Percentiles rank a stretch among this genome's conserved stretches.
Conservation (phyloP, 2,113 vertebrate genomes). For the Leucoraja erinaceus region DNA sequence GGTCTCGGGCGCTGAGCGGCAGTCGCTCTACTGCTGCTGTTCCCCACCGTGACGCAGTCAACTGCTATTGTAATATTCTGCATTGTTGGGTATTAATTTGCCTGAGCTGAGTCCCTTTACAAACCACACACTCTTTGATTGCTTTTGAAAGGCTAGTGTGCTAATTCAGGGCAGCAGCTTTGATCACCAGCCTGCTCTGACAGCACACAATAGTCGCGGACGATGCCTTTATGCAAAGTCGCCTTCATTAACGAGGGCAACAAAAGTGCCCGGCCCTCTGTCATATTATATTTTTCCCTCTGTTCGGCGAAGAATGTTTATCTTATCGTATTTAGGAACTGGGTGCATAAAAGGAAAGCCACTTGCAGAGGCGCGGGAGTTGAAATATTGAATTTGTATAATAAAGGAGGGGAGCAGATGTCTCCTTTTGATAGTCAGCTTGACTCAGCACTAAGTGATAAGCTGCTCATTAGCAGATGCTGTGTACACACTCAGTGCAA, state of each 20-base stretch:
- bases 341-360: neutral
- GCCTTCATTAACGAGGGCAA: constrained; percentile 5
- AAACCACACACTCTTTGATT: neutral
- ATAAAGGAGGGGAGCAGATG: constrained; percentile 34
- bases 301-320: constrained; percentile 7
- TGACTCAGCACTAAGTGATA: constrained; percentile 36
- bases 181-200: constrained; percentile 6
- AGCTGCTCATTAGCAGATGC: constrained; percentile 26
- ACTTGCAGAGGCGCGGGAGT: constrained; percentile 17
- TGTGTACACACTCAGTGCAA: neutral
- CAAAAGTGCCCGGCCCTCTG: neutral
- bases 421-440: neutral
- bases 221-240: neutral
- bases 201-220: neutral
- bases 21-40: too few relatives aligned
- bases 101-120: neutral
- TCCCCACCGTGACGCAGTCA: too few relatives aligned
- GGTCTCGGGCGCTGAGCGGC: too few relatives aligned
- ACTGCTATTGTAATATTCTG: neutral
- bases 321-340: constrained; percentile 14
- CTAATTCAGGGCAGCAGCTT: neutral
- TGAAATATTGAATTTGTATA: constrained; percentile 33
- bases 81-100: neutral
- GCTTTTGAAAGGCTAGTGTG: neutral
- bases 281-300: neutral